Evolutionary conservation across 1,140 invertebrate species (phyloP).

Genomic region (Rhagoletis zephyria): DNA sequence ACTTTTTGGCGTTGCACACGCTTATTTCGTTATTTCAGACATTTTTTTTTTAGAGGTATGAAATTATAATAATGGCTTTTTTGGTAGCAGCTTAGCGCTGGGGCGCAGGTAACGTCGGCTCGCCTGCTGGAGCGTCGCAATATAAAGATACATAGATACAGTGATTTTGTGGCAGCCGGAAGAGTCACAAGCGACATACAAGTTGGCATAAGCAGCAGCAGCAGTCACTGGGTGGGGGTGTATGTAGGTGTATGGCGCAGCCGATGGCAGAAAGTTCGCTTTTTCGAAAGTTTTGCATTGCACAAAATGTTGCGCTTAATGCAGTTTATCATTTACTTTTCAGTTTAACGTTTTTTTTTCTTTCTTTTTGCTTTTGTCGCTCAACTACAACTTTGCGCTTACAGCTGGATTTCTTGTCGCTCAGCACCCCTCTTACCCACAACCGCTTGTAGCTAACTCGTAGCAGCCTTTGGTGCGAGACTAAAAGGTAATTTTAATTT

Average conservation of each 20-base stretch:
- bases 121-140: not conserved
- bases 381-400: not conserved
- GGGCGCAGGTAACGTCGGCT: slow-evolving; percentile 17
- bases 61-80: slow-evolving; percentile 59
- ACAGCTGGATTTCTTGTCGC: slow-evolving; percentile 35
- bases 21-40: not conserved
- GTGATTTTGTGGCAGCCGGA: slow-evolving; percentile 39
- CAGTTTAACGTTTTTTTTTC: not conserved
- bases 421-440: not conserved
- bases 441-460: not conserved
- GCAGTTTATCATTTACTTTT: slow-evolving; percentile 71
- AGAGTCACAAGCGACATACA: not conserved
- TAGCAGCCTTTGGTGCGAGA: not conserved
- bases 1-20: slow-evolving; percentile 42
- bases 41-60: slow-evolving; percentile 35
- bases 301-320: slow-evolving; percentile 66
- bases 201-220: slow-evolving; percentile 34
- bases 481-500: slow-evolving; percentile 71
- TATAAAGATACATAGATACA: not conserved
- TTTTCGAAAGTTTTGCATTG: slow-evolving; percentile 69
- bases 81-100: slow-evolving; percentile 35
- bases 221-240: not conserved
- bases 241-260: not conserved
- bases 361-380: not conserved
- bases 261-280: slow-evolving; percentile 18